phyloP scores from a whole-genome alignment of 2,797 vertebrate species.

The Sebastes cheni region DNA sequence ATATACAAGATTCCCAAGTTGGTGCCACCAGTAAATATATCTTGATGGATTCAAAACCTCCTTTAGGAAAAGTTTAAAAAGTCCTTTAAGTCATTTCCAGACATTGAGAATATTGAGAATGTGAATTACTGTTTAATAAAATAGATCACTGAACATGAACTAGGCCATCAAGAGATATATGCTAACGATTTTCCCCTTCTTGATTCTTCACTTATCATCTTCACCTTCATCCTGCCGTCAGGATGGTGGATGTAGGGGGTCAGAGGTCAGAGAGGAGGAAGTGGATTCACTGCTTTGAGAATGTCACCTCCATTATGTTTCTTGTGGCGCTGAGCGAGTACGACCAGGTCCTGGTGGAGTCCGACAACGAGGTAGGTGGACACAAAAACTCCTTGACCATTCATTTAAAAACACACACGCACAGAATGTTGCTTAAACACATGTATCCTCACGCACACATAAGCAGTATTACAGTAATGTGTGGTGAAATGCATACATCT shows the following conservation, averaged over 20 bases:
- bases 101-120: not conserved
- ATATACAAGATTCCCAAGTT: not conserved
- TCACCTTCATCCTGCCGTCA: conserved; percentile 54
- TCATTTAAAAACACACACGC: not conserved
- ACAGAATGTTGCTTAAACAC: not conserved
- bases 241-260: conserved; percentile 99
- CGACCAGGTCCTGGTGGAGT: conserved; percentile 99
- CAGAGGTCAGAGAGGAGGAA: conserved; percentile 98
- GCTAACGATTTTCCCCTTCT: not conserved
- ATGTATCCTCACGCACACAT: not conserved
- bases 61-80: not conserved
- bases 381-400: not conserved
- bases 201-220: not conserved
- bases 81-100: not conserved
- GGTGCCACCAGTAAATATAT: not conserved
- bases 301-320: conserved; percentile 99
- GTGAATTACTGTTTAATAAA: not conserved
- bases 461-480: not conserved
- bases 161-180: not conserved
- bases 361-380: conserved; percentile 91
- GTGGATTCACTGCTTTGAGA: conserved; percentile 99
- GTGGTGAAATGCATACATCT: not conserved
- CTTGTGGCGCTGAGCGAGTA: conserved; percentile 98
- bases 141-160: not conserved
- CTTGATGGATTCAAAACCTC: conserved; percentile 66